Conservation (phyloP, 1,140 invertebrate species). For the Notospermus geniculatus region DNA sequence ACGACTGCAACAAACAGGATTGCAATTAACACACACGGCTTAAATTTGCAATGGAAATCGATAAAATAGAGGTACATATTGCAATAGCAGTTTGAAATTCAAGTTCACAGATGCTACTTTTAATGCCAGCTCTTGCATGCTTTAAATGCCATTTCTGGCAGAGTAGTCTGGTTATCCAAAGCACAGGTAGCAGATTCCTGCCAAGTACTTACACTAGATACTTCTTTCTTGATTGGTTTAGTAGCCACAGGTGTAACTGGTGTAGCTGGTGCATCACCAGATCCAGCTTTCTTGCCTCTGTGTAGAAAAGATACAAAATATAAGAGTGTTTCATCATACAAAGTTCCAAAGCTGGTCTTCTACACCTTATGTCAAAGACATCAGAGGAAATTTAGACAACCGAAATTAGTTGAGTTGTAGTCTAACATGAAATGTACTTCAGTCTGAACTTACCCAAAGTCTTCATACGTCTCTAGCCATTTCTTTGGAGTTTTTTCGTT, state of each 20-base stretch:
- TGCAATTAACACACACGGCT: not conserved
- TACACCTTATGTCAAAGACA: not conserved
- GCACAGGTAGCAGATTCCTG: too few relatives aligned
- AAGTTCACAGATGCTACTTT: too few relatives aligned
- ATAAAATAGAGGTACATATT: too few relatives aligned
- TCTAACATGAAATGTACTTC: not conserved
- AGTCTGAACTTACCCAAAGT: constrained; percentile 33
- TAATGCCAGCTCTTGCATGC: too few relatives aligned
- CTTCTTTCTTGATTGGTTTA: too few relatives aligned
- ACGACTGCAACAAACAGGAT: constrained; percentile 9
- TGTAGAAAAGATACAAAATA: not conserved
- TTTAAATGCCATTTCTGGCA: too few relatives aligned
- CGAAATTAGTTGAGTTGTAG: not conserved
- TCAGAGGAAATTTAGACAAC: not conserved
- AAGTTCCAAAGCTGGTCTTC: not conserved
- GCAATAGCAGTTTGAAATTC: too few relatives aligned
- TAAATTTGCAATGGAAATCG: not conserved
- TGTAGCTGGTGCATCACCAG: too few relatives aligned
- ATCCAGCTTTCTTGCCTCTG: not conserved
- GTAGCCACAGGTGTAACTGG: too few relatives aligned
- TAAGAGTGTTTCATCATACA: not conserved
- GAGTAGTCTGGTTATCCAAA: too few relatives aligned
- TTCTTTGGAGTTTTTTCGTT: constrained; percentile 94
- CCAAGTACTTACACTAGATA: too few relatives aligned
- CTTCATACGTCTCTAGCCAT: constrained; percentile 65